Base-by-base conservation (phyloP, 2,797 vertebrate species). In the Ctenopoma multispine region DNA sequence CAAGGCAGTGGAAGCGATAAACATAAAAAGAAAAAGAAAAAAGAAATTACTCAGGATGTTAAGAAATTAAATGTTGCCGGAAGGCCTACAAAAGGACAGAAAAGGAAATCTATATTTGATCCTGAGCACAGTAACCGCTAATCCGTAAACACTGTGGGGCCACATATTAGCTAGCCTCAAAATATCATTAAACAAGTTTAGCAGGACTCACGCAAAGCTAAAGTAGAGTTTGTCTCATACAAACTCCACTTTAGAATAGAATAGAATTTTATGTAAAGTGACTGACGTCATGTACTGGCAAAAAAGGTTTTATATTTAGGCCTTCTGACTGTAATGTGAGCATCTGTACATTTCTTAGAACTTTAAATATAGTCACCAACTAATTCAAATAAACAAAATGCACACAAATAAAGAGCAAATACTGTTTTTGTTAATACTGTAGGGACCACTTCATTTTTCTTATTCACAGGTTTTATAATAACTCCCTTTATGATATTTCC, bases 1-100 rank as follows among this genome's bases (percentile, higher is more conserved):
- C 69, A 80, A 77, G 49, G 77, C 59, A 67, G 75, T 80, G 57
- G n/a, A 61, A 79, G 67, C 46, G 72, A 72, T 76, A 61, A 21
- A 64, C 46, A 58, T 46, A 36, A 31, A 60, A 50, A 48, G 14
- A 61, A 15, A 24, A 18, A 4, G 29, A 20, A 44, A 59, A 57
- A 23, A 40, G 4, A 69, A 72, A 77, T 79, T 50, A 80, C 44
- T n/a, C 62, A 54, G 44, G 63, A 36, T 67, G 40, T 23, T 63
- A 56, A 69, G 47, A 78, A 64, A 74, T 69, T 47, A 72, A 69
- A 83, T 69, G 70, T 63, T 51, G 43, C 66, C 75, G 2, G 40
- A 50, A 53, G 71, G 77, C 27, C 27, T 71, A 40, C 27, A 29
- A 43, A 17, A 53, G 43, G 29, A 62, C 48, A 66, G 59, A 54